These are phyloP conservation scores for Notiomystis cincta DNA, from an alignment of 2,113 vertebrate species.

Conservation along the genomic window DNA sequence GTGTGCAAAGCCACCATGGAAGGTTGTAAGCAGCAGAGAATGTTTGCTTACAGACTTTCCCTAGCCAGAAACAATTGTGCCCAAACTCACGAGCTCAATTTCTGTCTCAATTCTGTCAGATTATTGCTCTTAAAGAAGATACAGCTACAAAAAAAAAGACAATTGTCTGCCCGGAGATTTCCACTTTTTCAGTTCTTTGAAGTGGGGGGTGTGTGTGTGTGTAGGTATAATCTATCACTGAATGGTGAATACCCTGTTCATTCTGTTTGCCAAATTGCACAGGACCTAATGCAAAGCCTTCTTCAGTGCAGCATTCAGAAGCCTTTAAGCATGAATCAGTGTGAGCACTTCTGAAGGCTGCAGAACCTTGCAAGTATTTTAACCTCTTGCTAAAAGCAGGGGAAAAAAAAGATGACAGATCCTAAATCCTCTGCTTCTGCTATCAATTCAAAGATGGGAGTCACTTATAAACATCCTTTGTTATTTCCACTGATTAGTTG, in stretches of 20 bases:
- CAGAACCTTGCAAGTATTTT: neutral
- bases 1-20: fast-evolving
- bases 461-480: neutral
- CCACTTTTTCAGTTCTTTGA: neutral
- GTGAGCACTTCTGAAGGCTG: neutral
- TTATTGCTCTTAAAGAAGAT: neutral
- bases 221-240: fast-evolving
- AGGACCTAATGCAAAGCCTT: neutral
- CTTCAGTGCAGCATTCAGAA: neutral
- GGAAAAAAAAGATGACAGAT: fast-evolving
- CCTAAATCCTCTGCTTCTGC: neutral
- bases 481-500: neutral
- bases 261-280: neutral
- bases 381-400: neutral
- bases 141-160: neutral
- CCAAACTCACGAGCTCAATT: neutral
- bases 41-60: neutral
- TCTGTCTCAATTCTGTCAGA: neutral
- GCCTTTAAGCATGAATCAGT: neutral
- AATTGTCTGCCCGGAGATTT: neutral
- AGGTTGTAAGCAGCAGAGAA: neutral
- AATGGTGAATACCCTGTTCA: neutral
- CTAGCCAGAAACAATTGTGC: neutral
- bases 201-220: fast-evolving
- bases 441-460: neutral